Conservation (phyloP, 2,113 vertebrate genomes). For the Tinamus guttatus region DNA sequence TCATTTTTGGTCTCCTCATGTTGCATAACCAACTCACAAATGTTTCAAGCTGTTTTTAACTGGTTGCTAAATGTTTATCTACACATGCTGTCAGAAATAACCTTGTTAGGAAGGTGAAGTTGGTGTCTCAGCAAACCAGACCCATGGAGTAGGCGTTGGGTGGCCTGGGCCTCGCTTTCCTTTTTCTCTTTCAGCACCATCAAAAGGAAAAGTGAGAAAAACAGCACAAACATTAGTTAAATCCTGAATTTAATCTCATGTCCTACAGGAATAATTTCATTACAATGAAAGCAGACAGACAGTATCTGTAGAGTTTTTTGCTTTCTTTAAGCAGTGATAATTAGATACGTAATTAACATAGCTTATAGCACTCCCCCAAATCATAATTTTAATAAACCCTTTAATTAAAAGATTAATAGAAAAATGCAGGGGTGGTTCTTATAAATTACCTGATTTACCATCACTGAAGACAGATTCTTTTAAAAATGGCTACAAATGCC, state of each 20-base stretch:
- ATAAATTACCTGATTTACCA: slow-evolving; percentile 83
- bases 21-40: slow-evolving; percentile 69
- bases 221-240: slow-evolving; percentile 94
- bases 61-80: slow-evolving; percentile 87
- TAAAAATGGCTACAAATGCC: slow-evolving; percentile 88
- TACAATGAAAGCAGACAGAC: slow-evolving; percentile 81
- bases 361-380: slow-evolving; percentile 53
- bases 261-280: slow-evolving; percentile 84
- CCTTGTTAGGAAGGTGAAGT: slow-evolving; percentile 92
- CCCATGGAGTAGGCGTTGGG: slow-evolving; percentile 87
- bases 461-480: slow-evolving; percentile 83
- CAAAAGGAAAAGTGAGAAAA: slow-evolving; percentile 94
- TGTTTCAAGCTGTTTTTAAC: slow-evolving; percentile 74
- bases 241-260: slow-evolving; percentile 73
- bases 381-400: slow-evolving; percentile 64
- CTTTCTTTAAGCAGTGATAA: slow-evolving; percentile 57
- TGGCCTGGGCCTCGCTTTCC: slow-evolving; percentile 90
- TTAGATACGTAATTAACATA: slow-evolving; percentile 64
- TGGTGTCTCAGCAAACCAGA: slow-evolving; percentile 92
- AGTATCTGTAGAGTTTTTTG: slow-evolving; percentile 69
- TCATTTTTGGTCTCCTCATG: slow-evolving; percentile 46
- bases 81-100: slow-evolving; percentile 96
- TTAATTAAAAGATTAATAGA: slow-evolving; percentile 69
- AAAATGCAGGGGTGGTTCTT: slow-evolving; percentile 72
- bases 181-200: slow-evolving; percentile 92